A percentile compares a stretch with the other conserved stretches of the same genome.
Evolutionary conservation across 2,113 vertebrate genomes (phyloP).

Genomic region (Cathartes aura): DNA sequence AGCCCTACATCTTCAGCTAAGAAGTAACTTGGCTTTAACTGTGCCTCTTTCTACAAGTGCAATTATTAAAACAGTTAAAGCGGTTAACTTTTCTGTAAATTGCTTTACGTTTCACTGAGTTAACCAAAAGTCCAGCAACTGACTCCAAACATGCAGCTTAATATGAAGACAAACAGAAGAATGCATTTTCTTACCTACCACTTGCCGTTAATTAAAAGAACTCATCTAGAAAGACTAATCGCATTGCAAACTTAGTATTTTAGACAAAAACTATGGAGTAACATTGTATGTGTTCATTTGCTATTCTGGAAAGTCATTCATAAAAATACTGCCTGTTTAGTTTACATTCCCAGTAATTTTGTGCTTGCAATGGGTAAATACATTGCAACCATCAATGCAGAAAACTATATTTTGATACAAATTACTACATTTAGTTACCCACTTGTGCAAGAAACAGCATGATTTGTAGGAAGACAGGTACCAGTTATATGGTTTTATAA

Average conservation of each 20-base stretch:
- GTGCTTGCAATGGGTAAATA: background rate
- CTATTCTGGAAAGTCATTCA: background rate
- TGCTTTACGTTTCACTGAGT: background rate
- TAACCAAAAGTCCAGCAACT: background rate
- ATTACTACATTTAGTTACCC: background rate
- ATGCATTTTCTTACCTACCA: background rate
- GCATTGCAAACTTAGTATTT: background rate
- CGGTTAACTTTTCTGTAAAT: background rate
- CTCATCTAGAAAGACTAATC: background rate
- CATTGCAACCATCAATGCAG: background rate
- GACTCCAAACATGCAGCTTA: background rate
- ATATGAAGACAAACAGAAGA: background rate
- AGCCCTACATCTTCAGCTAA: background rate
- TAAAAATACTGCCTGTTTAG: background rate
- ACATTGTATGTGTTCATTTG: accelerated
- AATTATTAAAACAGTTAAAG: background rate
- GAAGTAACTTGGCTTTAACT: background rate
- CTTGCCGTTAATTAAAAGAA: background rate
- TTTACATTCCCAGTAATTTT: background rate
- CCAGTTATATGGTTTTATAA: background rate
- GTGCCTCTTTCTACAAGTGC: background rate
- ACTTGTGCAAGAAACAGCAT: background rate
- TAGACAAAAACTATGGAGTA: background rate
- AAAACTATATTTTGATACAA: background rate
- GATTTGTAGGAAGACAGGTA: background rate